Percentiles rank a stretch among this genome's conserved stretches.
Evolutionary conservation across 2,888 invertebrate genomes (phyloP).

Genomic region (Glaucopsyche alexis): DNA sequence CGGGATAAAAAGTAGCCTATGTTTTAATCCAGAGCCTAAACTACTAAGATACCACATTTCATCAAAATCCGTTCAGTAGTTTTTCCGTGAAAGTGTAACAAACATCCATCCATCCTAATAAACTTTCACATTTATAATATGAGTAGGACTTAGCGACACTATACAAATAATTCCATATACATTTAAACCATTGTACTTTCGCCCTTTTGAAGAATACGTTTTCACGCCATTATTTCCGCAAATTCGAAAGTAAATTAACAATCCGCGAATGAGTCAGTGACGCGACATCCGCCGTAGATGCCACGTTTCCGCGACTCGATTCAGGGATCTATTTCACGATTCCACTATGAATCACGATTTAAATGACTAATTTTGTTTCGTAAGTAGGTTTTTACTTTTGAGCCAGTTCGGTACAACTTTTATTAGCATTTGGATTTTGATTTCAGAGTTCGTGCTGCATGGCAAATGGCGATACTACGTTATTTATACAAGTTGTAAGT

Average conservation of each 20-base stretch:
- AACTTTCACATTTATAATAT: too few species aligned
- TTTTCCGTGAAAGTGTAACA: too few species aligned
- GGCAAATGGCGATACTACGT: neutral
- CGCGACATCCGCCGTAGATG: slow-evolving; percentile 57
- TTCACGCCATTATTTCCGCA: slow-evolving; percentile 40
- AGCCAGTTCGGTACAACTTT: neutral
- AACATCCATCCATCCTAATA: too few species aligned
- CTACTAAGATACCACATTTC: too few species aligned
- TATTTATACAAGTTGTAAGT: slow-evolving; percentile 22
- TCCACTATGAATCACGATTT: neutral
- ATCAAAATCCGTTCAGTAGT: too few species aligned
- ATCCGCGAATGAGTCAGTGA: slow-evolving; percentile 58
- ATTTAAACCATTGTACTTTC: neutral
- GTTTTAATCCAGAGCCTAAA: too few species aligned
- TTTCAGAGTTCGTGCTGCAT: neutral
- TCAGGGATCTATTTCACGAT: neutral
- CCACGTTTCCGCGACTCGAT: slow-evolving; percentile 46
- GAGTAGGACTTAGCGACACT: neutral
- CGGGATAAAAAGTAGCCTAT: too few species aligned
- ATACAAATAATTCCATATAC: neutral
- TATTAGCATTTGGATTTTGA: neutral
- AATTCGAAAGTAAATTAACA: slow-evolving; percentile 52
- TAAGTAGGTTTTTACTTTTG: neutral
- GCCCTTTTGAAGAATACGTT: slow-evolving; percentile 13
- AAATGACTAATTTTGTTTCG: slow-evolving; percentile 9